These are phyloP conservation scores for Matsumyia berberina DNA, from an alignment of 2,888 invertebrate genomes.

Conservation along the genomic window DNA sequence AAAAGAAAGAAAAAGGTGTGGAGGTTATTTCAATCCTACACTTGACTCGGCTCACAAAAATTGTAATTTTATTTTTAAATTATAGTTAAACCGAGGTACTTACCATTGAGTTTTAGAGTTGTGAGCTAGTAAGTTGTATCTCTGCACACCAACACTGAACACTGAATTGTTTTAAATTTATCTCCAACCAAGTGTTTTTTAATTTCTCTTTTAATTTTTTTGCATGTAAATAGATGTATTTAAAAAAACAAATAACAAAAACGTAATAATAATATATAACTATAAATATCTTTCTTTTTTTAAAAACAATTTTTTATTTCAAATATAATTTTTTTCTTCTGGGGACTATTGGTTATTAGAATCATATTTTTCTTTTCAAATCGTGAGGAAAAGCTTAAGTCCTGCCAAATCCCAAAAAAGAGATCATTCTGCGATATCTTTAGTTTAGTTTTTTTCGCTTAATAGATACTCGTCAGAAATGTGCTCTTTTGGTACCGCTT, in stretches of 20 bases:
- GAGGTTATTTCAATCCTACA: not conserved
- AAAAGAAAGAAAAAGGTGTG: conserved; percentile 14
- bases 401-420: conserved; percentile 65
- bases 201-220: conserved; percentile 72
- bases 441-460: conserved; percentile 48
- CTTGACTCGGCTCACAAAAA: not conserved
- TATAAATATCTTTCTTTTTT: conserved; percentile 69
- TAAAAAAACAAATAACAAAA: conserved; percentile 54
- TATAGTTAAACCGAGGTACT: not conserved
- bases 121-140: conserved; percentile 17
- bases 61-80: not conserved
- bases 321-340: conserved; percentile 53
- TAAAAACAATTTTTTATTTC: conserved; percentile 45
- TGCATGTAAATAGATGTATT: conserved; percentile 76
- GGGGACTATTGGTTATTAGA: conserved; percentile 69
- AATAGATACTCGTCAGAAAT: conserved; percentile 47
- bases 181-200: conserved; percentile 53
- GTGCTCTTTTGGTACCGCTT: conserved; percentile 53
- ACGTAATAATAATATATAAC: conserved; percentile 61
- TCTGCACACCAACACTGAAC: not conserved
- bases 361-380: conserved; percentile 52
- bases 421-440: conserved; percentile 58
- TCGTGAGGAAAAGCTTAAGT: conserved; percentile 68
- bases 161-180: conserved; percentile 24
- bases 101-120: conserved; percentile 1